phyloP scores from a whole-genome alignment of 2,797 vertebrate genomes.

The Cottoperca gobio region DNA sequence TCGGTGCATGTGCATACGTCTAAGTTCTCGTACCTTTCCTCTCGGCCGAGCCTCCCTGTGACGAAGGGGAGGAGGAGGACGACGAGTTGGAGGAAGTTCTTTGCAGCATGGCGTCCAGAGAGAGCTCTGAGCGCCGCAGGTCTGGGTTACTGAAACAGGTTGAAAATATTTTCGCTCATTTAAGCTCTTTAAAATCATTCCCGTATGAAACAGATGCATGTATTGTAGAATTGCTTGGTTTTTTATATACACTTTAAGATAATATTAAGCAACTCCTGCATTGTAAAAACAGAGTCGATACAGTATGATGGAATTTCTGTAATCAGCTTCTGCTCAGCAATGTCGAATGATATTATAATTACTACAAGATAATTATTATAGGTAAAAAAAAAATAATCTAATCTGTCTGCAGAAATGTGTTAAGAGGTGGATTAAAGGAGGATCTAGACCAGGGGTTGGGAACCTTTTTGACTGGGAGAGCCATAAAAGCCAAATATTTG shows the following conservation, averaged over 20 bases:
- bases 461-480: too few relatives aligned
- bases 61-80: constrained; percentile 96
- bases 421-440: background rate
- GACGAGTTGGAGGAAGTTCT: constrained; percentile 95
- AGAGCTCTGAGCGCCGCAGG: constrained; percentile 90
- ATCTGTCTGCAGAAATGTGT: background rate
- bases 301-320: background rate
- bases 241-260: background rate
- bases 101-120: constrained; percentile 91
- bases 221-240: background rate
- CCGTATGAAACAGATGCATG: background rate
- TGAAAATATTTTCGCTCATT: background rate
- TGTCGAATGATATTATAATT: background rate
- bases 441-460: too few relatives aligned
- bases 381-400: background rate
- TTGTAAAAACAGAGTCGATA: background rate
- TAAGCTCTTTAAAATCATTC: background rate
- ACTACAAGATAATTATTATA: background rate
- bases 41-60: constrained; percentile 91
- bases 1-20: too few relatives aligned
- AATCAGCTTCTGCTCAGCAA: background rate
- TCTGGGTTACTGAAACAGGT: constrained; percentile 88
- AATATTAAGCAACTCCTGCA: background rate
- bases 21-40: constrained; percentile 83
- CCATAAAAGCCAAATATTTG: too few relatives aligned